A percentile compares a stretch with the other conserved stretches of the same genome.
Evolutionary conservation across 1,140 invertebrate genomes (phyloP).

Genomic region (Trichogramma pretiosum): DNA sequence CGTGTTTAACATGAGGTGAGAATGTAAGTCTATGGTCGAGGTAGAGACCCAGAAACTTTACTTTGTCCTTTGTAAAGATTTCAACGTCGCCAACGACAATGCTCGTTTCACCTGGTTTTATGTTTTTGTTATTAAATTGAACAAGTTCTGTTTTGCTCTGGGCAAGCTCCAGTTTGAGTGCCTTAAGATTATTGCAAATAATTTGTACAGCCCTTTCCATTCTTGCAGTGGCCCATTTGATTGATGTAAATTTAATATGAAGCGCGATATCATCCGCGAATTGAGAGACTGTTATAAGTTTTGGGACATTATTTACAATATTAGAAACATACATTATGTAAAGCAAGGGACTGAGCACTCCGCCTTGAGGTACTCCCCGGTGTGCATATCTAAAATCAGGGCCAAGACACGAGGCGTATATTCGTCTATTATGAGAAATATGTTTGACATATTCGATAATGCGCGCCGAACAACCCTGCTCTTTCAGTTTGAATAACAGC

Average conservation of each 20-base stretch:
- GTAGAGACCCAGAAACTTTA: background rate
- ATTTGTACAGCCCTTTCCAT: background rate
- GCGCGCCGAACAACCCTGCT: no score
- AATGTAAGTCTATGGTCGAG: constrained; percentile 1
- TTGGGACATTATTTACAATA: background rate
- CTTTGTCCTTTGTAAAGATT: background rate
- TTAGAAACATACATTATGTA: background rate
- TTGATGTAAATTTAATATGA: background rate
- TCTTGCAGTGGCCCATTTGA: background rate
- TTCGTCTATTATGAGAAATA: no score
- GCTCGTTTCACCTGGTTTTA: background rate
- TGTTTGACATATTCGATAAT: no score
- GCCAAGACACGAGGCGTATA: no score
- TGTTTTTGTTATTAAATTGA: constrained; percentile 1
- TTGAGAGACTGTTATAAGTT: background rate
- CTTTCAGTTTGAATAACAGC: no score
- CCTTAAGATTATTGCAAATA: background rate
- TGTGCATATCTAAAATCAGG: no score
- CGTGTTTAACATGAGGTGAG: background rate
- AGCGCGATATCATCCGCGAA: constrained; percentile 3
- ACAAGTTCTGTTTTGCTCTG: background rate
- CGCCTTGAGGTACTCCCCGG: no score
- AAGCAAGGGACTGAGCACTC: background rate
- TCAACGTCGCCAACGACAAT: background rate
- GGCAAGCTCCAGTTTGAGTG: background rate